Evolutionary conservation across 2,797 vertebrate species (phyloP).

Genomic region (Masticophis lateralis): DNA sequence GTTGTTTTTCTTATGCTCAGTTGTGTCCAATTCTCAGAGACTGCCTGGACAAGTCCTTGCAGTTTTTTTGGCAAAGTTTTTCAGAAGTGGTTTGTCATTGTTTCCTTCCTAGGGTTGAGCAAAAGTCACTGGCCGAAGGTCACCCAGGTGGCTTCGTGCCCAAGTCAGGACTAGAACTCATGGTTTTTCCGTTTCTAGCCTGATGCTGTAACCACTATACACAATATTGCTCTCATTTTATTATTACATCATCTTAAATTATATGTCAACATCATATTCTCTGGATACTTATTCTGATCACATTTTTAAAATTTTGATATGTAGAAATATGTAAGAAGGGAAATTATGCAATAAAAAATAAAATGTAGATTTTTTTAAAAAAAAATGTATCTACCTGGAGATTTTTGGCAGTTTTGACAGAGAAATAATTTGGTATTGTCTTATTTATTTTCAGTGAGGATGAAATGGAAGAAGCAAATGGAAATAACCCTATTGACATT

Average conservation of each 20-base stretch:
- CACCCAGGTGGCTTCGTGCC: not conserved
- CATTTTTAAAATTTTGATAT: not conserved
- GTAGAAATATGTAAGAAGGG: not conserved
- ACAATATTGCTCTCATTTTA: not conserved
- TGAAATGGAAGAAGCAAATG: slow-evolving; percentile 81
- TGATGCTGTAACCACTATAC: not conserved
- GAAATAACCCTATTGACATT: slow-evolving; percentile 74
- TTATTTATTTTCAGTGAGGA: slow-evolving; percentile 81
- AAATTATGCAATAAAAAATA: not conserved
- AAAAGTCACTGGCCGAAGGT: not conserved
- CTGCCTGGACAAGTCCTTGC: not conserved
- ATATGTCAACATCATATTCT: not conserved
- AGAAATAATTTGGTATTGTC: slow-evolving; percentile 33
- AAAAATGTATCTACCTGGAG: not conserved
- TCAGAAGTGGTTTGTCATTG: not conserved
- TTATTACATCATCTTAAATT: not conserved
- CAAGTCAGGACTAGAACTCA: not conserved
- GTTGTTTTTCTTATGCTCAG: not conserved
- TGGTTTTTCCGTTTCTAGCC: not conserved
- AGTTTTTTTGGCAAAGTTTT: not conserved
- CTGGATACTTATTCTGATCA: not conserved
- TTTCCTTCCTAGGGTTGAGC: not conserved
- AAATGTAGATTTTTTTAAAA: not conserved
- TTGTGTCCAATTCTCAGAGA: not conserved
- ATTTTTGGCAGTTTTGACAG: not conserved